Evolutionary conservation across 2,888 invertebrate species (phyloP).

Genomic region (Himalopsyche anomala): DNA sequence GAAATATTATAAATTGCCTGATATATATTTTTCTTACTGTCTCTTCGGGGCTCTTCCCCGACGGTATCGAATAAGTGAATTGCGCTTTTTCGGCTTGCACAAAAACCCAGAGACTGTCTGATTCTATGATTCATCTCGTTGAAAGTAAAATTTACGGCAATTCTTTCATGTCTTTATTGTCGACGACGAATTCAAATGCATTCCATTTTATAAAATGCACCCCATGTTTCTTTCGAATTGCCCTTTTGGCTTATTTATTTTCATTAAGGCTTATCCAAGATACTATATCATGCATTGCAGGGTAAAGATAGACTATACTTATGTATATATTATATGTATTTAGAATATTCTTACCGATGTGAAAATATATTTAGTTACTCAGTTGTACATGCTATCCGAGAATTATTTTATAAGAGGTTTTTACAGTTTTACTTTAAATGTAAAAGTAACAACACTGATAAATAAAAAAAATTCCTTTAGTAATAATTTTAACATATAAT

Average conservation of each 20-base stretch:
- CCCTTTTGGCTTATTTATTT: neutral
- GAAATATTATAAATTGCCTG: constrained; percentile 40
- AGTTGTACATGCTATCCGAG: too few relatives aligned
- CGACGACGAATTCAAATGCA: neutral
- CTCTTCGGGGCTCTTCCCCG: neutral
- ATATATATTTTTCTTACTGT: constrained; percentile 42
- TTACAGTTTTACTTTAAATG: too few relatives aligned
- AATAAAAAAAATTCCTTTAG: too few relatives aligned
- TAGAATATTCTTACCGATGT: too few relatives aligned
- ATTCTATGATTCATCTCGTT: neutral
- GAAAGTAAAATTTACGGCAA: neutral
- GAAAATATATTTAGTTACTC: too few relatives aligned
- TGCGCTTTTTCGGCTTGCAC: constrained; percentile 4
- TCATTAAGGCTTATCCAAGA: neutral
- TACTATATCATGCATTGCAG: neutral
- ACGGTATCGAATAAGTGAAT: constrained; percentile 32
- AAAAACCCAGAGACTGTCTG: constrained; percentile 1
- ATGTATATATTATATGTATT: too few relatives aligned
- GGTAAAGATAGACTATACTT: too few relatives aligned
- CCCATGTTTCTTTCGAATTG: neutral
- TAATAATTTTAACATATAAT: too few relatives aligned
- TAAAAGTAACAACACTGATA: too few relatives aligned
- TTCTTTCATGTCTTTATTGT: neutral
- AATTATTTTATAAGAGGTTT: too few relatives aligned
- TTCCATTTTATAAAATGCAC: neutral